Percentiles rank a stretch among this genome's conserved stretches.
phyloP scores from a whole-genome alignment of 1,140 invertebrate species.

The Macrostomum lignano region DNA sequence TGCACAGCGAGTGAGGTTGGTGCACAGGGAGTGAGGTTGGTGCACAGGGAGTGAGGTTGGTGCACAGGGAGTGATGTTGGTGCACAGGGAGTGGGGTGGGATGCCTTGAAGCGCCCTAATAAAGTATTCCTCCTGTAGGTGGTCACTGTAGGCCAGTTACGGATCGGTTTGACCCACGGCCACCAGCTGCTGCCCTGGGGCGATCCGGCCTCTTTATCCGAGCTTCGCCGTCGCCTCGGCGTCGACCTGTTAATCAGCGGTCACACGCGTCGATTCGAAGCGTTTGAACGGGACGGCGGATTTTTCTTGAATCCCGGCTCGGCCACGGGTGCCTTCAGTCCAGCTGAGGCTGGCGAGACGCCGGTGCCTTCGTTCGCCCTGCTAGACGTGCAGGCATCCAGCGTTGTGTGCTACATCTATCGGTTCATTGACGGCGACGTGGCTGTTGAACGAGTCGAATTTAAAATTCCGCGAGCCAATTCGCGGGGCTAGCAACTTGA shows the following conservation, averaged over 20 bases:
- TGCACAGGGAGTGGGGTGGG: no score
- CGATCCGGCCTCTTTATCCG: slow-evolving; percentile 60
- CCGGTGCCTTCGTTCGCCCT: slow-evolving; percentile 67
- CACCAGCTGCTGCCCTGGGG: slow-evolving; percentile 85
- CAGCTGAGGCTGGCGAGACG: slow-evolving; percentile 53
- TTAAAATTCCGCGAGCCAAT: no score
- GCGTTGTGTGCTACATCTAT: slow-evolving; percentile 91
- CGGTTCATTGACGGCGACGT: slow-evolving; percentile 78
- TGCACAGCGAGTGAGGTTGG: no score
- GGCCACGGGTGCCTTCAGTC: slow-evolving; percentile 81
- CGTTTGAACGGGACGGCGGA: slow-evolving; percentile 87
- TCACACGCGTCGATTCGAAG: slow-evolving; percentile 91
- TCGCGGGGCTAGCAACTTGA: no score
- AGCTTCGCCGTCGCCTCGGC: slow-evolving; percentile 77
- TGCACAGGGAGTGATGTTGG: no score
- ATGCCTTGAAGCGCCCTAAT: no score
- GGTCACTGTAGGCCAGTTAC: slow-evolving; percentile 87
- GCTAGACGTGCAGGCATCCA: slow-evolving; percentile 90
- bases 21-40: no score
- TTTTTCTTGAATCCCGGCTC: slow-evolving; percentile 98
- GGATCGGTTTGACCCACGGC: slow-evolving; percentile 84
- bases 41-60: no score
- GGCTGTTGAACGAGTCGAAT: slow-evolving; percentile 96
- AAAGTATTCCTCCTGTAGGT: no score
- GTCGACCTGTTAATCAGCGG: slow-evolving; percentile 95